These are phyloP conservation scores for Hirtodrosophila cameraria DNA, from an alignment of 2,888 invertebrate species.

Conservation along the genomic window DNA sequence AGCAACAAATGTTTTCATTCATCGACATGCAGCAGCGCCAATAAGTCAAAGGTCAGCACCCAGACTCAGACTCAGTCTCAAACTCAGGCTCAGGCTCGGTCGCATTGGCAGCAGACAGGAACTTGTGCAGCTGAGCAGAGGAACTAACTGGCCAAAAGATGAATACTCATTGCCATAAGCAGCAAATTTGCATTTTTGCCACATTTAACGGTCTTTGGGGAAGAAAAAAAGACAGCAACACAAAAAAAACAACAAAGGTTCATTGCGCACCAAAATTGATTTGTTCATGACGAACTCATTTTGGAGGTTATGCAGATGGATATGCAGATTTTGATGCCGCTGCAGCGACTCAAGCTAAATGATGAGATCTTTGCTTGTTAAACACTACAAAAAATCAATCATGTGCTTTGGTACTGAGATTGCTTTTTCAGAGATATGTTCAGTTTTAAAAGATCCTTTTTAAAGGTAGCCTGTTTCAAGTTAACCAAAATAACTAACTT, in stretches of 20 bases:
- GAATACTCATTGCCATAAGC: conserved; percentile 39
- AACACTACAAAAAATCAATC: conserved; percentile 13
- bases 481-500: no score
- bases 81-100: neutral
- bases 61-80: conserved; percentile 1
- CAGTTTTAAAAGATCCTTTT: no score
- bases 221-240: conserved; percentile 7
- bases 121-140: conserved; percentile 18
- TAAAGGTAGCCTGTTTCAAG: no score
- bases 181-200: conserved; percentile 71
- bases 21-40: conserved; percentile 16
- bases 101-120: conserved; percentile 22
- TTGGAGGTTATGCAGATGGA: conserved; percentile 38
- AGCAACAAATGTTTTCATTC: conserved; percentile 62
- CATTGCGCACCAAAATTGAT: conserved; percentile 67
- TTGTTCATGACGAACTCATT: conserved; percentile 78
- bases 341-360: conserved; percentile 20
- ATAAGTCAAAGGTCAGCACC: conserved; percentile 36
- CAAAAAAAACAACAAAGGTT: conserved; percentile 6
- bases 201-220: conserved; percentile 65
- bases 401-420: no score
- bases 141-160: conserved; percentile 18
- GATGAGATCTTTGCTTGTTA: neutral
- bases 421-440: no score
- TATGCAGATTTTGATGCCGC: conserved; percentile 25